A percentile compares a stretch with the other conserved stretches of the same genome.
Conservation (phyloP, 2,113 vertebrate genomes). For the Oreochromis tanganicae region DNA sequence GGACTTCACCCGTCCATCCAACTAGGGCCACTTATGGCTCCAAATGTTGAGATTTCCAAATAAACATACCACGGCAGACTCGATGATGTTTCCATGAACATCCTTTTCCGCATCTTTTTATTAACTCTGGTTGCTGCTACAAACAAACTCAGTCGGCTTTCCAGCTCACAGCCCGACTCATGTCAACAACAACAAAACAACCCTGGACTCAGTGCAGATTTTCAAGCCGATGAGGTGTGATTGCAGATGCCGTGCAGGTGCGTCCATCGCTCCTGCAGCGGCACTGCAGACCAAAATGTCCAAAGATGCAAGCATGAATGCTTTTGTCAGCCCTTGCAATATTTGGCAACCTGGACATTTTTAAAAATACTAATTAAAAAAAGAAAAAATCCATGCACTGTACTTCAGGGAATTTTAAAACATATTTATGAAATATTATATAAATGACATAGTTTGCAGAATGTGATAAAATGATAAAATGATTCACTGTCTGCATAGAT, state of each 20-base stretch:
- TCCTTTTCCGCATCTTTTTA: background rate
- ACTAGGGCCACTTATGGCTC: background rate
- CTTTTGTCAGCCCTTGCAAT: background rate
- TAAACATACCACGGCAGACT: background rate
- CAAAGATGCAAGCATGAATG: background rate
- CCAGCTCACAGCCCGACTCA: background rate
- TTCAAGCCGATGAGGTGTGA: fast-evolving
- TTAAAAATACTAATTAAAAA: no score
- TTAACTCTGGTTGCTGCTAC: background rate
- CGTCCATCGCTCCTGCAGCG: background rate
- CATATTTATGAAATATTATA: background rate
- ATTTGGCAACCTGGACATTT: background rate
- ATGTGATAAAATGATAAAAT: background rate
- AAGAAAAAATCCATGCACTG: background rate
- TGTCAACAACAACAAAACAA: background rate
- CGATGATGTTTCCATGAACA: background rate
- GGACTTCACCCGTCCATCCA: background rate
- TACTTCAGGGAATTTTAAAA: background rate
- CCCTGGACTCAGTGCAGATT: background rate
- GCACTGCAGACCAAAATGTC: background rate
- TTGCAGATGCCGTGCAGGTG: background rate
- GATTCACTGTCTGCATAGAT: background rate
- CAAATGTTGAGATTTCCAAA: background rate
- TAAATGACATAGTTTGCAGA: background rate
- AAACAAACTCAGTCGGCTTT: fast-evolving